phyloP scores from a whole-genome alignment of 2,797 vertebrate genomes.

The Poecilia wingei region DNA sequence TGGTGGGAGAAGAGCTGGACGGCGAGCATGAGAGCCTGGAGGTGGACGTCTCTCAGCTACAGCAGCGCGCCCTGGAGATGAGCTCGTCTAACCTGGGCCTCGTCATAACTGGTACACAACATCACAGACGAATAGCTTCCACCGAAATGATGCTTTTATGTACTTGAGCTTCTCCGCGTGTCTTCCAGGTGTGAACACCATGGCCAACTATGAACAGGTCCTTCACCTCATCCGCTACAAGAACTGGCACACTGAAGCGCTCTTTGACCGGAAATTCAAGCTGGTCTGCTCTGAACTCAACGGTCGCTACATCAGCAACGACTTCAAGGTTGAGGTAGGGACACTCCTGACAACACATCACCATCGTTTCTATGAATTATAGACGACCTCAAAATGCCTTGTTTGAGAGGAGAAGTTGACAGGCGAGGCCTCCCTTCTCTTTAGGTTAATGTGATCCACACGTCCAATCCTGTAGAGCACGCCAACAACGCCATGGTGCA shows the following conservation, averaged over 20 bases:
- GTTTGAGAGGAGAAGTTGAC: not conserved
- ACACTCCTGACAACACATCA: not conserved
- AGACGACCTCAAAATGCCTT: not conserved
- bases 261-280: slow-evolving; percentile 96
- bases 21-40: slow-evolving; percentile 93
- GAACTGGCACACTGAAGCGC: slow-evolving; percentile 91
- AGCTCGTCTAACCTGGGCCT: slow-evolving; percentile 90
- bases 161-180: not conserved
- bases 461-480: slow-evolving; percentile 89
- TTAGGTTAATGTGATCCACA: slow-evolving; percentile 97
- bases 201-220: slow-evolving; percentile 94
- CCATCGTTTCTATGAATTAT: not conserved
- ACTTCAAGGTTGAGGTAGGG: slow-evolving; percentile 95
- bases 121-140: not conserved
- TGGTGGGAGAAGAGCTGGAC: slow-evolving; percentile 92
- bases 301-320: slow-evolving; percentile 96
- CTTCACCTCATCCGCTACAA: slow-evolving; percentile 92
- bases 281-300: slow-evolving; percentile 96
- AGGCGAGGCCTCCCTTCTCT: slow-evolving; percentile 8
- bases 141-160: not conserved
- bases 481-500: slow-evolving; percentile 91
- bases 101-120: slow-evolving; percentile 86
- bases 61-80: slow-evolving; percentile 91
- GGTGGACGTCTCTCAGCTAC: slow-evolving; percentile 87
- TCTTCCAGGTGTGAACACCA: slow-evolving; percentile 90